Conservation (phyloP, 2,797 vertebrate species). For the Crenuchus spilurus region DNA sequence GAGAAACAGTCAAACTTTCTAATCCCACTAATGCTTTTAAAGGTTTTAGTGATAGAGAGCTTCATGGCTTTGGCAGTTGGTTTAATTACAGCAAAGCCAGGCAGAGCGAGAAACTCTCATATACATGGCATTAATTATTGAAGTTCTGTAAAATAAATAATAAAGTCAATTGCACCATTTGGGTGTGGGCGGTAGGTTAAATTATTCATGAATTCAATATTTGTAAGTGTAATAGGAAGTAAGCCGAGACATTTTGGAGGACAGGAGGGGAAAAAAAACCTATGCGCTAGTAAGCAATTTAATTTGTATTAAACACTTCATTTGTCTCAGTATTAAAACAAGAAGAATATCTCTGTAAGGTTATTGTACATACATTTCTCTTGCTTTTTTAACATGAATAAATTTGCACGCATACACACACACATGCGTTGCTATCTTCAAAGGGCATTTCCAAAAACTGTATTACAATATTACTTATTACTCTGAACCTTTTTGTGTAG, state of each 20-base stretch:
- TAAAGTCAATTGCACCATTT: constrained; percentile 72
- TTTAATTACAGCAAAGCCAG: constrained; percentile 74
- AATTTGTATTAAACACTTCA: constrained; percentile 57
- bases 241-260: constrained; percentile 57
- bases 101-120: constrained; percentile 66
- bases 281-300: constrained; percentile 61
- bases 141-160: constrained; percentile 76
- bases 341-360: neutral
- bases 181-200: constrained; percentile 74
- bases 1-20: constrained; percentile 58
- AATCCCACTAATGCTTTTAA: constrained; percentile 67
- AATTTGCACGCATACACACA: neutral
- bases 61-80: constrained; percentile 64
- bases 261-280: constrained; percentile 53
- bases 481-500: too few relatives aligned
- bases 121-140: constrained; percentile 77
- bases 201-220: constrained; percentile 81
- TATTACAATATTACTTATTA: too few relatives aligned
- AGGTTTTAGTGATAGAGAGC: constrained; percentile 69
- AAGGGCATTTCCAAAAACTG: neutral
- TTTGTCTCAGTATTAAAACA: constrained; percentile 40
- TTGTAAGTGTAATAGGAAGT: constrained; percentile 78
- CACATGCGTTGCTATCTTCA: neutral
- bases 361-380: neutral
- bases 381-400: neutral